Base-by-base conservation (phyloP, 2,888 invertebrate species). In the Callosobruchus maculatus region DNA sequence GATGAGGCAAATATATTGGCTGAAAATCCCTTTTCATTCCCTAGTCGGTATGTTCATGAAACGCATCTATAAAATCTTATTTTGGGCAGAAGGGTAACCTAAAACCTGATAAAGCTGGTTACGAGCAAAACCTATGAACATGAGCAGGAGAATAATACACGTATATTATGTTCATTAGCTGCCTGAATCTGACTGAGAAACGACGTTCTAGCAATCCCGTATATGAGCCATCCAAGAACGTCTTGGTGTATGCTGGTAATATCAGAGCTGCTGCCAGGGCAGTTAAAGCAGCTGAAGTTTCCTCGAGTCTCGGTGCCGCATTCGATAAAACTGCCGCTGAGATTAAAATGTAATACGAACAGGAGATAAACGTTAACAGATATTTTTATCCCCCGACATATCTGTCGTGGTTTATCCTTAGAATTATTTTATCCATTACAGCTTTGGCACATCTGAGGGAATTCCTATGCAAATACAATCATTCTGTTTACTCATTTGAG, bases 401-500 rank as follows among this genome's bases (percentile, higher is more conserved):
- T 49, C 49, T 49, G 49, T 49, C 49, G 49, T 49, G 49, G 49
- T 49, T 7, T 49, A 49, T 49, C 49, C 49, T 49, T 49, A 49
- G 49, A 49, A 49, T 49, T 49, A 49, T 49, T 68, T 21, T 26
- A 5, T 22, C 70, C 22, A 22, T 70, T 26, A 26, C 22, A 20
- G 70, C 70, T 72, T 67, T 67, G 30, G 22, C 72, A 22, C 72
- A 67, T 67, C 22, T 21, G 67, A 72, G 67, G 22, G 20, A 67
- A 67, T 72, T 72, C 67, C 67, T 67, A 72, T 72, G 72, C 72
- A 67, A 72, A 72, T 72, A 22, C 21, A 70, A 70, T 70, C 77
- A 70, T 72, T 70, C 73, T 73, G 31, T 71, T 71, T 49, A 49
- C 71, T 49, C 66, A 71, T 49, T 71, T 21, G 21, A 71, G 22